A percentile compares a stretch with the other conserved stretches of the same genome.
These are phyloP conservation scores for Drosophila hamatofila DNA, from an alignment of 2,888 invertebrate genomes.

Conservation along the genomic window DNA sequence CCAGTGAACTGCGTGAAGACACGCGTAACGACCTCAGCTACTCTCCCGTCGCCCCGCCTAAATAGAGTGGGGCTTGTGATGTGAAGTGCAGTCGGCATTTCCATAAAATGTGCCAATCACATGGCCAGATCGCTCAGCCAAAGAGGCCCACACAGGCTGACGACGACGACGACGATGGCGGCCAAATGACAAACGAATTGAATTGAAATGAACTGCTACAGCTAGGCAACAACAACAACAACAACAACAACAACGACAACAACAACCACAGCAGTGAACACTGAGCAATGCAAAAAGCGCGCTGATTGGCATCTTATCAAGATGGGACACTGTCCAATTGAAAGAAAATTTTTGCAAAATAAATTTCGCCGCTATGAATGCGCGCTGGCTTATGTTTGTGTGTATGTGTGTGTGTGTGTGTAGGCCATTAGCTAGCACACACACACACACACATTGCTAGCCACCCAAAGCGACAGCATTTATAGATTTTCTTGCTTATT, in stretches of 20 bases:
- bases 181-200: slow-evolving; percentile 80
- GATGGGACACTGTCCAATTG: slow-evolving; percentile 85
- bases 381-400: slow-evolving; percentile 13
- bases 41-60: not conserved
- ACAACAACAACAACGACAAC: slow-evolving; percentile 16
- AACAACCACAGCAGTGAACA: slow-evolving; percentile 22
- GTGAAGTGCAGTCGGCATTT: slow-evolving; percentile 63
- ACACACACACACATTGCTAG: slow-evolving; percentile 30
- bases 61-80: slow-evolving; percentile 26
- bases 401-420: slow-evolving; percentile 10
- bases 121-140: slow-evolving; percentile 49
- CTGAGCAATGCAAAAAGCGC: slow-evolving; percentile 64
- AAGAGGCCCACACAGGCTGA: slow-evolving; percentile 68
- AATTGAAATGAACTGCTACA: slow-evolving; percentile 78
- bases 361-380: slow-evolving; percentile 71
- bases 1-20: slow-evolving; percentile 61
- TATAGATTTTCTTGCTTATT: slow-evolving; percentile 5
- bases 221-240: slow-evolving; percentile 30
- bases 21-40: slow-evolving; percentile 54
- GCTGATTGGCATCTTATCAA: slow-evolving; percentile 85
- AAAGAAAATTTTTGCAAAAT: slow-evolving; percentile 82
- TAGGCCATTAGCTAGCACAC: slow-evolving; percentile 29
- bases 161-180: slow-evolving; percentile 42
- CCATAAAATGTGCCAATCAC: slow-evolving; percentile 81
- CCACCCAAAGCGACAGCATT: slow-evolving; percentile 62